phyloP scores from a whole-genome alignment of 2,113 vertebrate species.

The Brachypteracias leptosomus region DNA sequence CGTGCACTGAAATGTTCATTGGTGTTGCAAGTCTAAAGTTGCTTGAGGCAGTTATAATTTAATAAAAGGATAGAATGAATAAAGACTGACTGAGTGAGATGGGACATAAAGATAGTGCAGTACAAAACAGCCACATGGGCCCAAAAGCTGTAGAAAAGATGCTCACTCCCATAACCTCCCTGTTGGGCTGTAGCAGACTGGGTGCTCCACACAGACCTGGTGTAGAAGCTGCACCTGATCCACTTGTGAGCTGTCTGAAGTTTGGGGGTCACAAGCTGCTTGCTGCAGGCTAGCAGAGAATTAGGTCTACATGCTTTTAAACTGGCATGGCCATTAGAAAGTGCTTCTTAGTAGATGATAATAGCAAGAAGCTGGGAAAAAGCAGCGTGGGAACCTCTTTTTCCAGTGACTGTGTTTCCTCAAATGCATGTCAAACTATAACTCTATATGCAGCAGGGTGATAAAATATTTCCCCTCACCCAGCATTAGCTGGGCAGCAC shows the following conservation, averaged over 20 bases:
- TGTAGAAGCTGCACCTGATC: not conserved
- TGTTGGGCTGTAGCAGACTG: not conserved
- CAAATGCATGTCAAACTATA: not conserved
- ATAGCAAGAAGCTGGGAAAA: not conserved
- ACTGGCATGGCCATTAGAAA: not conserved
- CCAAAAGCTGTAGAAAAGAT: not conserved
- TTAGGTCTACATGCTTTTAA: not conserved
- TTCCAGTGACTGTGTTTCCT: not conserved
- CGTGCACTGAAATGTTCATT: not conserved
- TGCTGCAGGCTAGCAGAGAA: not conserved
- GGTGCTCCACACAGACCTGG: not conserved
- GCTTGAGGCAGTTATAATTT: not conserved
- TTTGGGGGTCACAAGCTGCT: not conserved
- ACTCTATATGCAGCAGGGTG: not conserved
- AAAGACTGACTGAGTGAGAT: not conserved
- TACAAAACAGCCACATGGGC: not conserved
- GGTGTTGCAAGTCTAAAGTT: not conserved
- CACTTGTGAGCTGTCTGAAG: rapidly evolving
- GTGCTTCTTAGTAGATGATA: not conserved
- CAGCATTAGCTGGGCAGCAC: not conserved
- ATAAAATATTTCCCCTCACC: not conserved
- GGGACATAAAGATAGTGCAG: not conserved
- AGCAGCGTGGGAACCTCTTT: not conserved
- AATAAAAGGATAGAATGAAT: not conserved
- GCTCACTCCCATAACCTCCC: not conserved